These are phyloP conservation scores for Sialia sialis DNA, from an alignment of 2,113 vertebrate species.

Conservation along the genomic window DNA sequence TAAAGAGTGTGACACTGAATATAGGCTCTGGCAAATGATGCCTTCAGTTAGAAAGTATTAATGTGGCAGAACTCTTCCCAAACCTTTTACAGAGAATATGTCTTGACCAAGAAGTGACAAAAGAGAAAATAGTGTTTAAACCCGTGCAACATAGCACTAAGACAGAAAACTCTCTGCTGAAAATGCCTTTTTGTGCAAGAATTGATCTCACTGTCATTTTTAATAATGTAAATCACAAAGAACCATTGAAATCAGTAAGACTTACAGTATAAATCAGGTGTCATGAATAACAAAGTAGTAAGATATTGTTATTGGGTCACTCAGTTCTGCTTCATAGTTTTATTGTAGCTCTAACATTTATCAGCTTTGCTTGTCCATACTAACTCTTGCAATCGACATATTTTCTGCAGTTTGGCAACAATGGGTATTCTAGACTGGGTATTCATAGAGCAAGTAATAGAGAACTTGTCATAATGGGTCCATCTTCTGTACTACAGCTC, in stretches of 20 bases:
- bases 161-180: neutral
- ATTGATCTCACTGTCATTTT: neutral
- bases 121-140: conserved; percentile 26
- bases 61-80: conserved; percentile 26
- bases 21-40: conserved; percentile 26
- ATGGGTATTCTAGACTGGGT: neutral
- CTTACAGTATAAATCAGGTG: neutral
- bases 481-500: neutral
- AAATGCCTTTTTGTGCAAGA: neutral
- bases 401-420: conserved; percentile 22
- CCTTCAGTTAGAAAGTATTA: conserved; percentile 41
- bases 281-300: neutral
- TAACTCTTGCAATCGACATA: neutral
- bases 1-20: conserved; percentile 50
- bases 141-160: neutral
- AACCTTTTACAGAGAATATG: conserved; percentile 18
- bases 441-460: neutral
- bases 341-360: conserved; percentile 10
- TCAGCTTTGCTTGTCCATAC: conserved; percentile 18
- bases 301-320: neutral
- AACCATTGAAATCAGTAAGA: neutral
- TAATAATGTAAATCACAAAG: neutral
- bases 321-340: neutral
- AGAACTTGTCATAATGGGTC: neutral
- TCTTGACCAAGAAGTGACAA: conserved; percentile 24